Base-by-base conservation (phyloP, 2,888 invertebrate species). In the Eristalis arbustorum region DNA sequence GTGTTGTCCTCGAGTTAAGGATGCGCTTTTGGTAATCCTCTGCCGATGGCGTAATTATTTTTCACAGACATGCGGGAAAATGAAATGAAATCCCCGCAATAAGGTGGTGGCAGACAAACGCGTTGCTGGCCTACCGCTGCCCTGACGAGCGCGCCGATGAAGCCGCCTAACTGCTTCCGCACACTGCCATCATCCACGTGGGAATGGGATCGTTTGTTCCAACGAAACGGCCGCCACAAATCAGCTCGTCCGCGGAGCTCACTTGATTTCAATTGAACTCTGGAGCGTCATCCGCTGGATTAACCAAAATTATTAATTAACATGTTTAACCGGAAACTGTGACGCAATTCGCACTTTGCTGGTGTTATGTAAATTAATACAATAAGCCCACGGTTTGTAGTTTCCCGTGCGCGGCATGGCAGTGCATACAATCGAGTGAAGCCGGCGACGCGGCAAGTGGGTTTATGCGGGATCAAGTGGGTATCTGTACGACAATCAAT, bases 301-400 rank as follows among this genome's bases (percentile, higher is more conserved):
- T 76, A 81, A 69, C 72, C 76, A 68, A 68, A 63, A 64, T 84
- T 76, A 81, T 84, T 80, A 81, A 84, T 81, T 72, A 81, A 68
- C 76, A 72, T 66, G 63, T 72, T 80, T 64, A 61, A 74, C 64
- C 64, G 69, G 62, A 63, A 59, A 56, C n/a, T 68, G 76, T 59
- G 37, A 76, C 23, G 76, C 64, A 62, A 37, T 84, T 81, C 63
- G 49, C 76, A 81, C 76, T 73, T 84, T 76, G 37, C 42, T 34
- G 28, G 67, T 37, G 56, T 75, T 80, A 59, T 72, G 63, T 37
- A 73, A 73, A 56, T 72, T 18, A 73, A 67, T 56, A 49, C 68
- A 59, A 71, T 71, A 64, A 78, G 28, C 71, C 42, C 3, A 14
- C 14, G 57, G 64, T 78, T 63, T 68, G 23, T 28, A 31, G 67